Conservation (phyloP, 2,113 vertebrate genomes). For the Percopsis transmontana region DNA sequence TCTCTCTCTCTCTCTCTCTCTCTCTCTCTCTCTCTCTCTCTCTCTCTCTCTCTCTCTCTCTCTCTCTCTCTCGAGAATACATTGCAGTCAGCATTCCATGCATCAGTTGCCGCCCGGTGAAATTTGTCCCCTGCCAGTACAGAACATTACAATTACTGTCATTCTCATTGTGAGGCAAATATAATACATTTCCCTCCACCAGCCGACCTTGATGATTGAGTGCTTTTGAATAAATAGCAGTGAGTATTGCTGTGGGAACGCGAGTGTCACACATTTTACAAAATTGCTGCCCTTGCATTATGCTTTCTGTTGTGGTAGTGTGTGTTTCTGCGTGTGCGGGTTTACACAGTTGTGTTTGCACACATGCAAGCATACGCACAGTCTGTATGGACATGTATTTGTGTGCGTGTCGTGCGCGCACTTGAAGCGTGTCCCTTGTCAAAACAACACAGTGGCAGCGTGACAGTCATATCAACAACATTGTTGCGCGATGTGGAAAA, state of each 20-base stretch:
- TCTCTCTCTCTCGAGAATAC: not conserved
- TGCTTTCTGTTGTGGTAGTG: constrained; percentile 9
- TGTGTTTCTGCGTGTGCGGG: not conserved
- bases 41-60: constrained; percentile 1
- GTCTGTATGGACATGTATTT: not conserved
- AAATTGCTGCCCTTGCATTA: constrained; percentile 26
- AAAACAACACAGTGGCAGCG: constrained; percentile 45
- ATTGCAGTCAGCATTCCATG: not conserved
- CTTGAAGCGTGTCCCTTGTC: constrained; percentile 33
- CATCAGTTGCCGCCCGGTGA: not conserved
- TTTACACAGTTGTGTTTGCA: not conserved
- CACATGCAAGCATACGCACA: not conserved
- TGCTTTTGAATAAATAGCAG: constrained; percentile 40
- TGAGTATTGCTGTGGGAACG: constrained; percentile 12
- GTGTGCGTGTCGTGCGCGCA: constrained; percentile 2
- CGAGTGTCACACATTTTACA: constrained; percentile 15
- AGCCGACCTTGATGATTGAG: constrained; percentile 45
- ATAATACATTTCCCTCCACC: constrained; percentile 30
- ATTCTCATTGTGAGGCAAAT: constrained; percentile 3
- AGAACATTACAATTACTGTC: not conserved
- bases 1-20: constrained; percentile 4
- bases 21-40: not conserved
- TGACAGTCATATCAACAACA: constrained; percentile 59
- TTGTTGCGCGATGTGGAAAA: constrained; percentile 37
- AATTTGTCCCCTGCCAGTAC: not conserved